Evolutionary conservation across 2,888 invertebrate species (phyloP).

Genomic region (Uloborus plumipes): DNA sequence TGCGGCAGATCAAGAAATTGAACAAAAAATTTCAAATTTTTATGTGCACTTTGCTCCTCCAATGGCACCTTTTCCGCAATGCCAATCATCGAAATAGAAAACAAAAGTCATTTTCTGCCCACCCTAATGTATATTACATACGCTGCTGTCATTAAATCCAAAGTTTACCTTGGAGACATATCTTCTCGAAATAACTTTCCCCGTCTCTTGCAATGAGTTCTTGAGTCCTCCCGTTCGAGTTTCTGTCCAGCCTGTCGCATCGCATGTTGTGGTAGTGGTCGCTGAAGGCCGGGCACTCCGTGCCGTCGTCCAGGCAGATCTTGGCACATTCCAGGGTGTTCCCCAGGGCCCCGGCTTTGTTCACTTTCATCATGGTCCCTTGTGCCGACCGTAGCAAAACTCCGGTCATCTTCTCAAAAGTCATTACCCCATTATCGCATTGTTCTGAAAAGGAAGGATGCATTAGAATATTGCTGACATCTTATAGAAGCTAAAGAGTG

Average conservation of each 20-base stretch:
- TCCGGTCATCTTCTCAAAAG: constrained; percentile 73
- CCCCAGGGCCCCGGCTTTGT: constrained; percentile 51
- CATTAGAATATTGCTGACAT: not conserved
- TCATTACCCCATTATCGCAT: constrained; percentile 72
- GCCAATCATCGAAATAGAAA: no score
- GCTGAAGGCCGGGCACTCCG: constrained; percentile 72
- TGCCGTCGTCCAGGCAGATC: constrained; percentile 70
- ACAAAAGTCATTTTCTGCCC: no score
- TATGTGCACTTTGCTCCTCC: no score
- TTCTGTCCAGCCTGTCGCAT: constrained; percentile 73
- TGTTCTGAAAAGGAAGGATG: constrained; percentile 68
- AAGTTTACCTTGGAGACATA: constrained; percentile 71
- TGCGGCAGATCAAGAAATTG: no score
- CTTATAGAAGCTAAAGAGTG: no score
- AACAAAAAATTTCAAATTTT: no score
- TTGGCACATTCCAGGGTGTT: constrained; percentile 68
- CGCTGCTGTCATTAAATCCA: not conserved
- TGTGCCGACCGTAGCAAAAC: constrained; percentile 72
- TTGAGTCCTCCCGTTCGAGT: constrained; percentile 71
- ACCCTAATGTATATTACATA: no score
- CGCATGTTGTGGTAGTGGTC: constrained; percentile 72
- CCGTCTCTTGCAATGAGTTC: constrained; percentile 71
- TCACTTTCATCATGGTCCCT: constrained; percentile 71
- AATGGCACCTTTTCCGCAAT: no score
- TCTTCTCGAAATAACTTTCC: constrained; percentile 73